phyloP scores from a whole-genome alignment of 2,113 vertebrate genomes.

The Procapra przewalskii region DNA sequence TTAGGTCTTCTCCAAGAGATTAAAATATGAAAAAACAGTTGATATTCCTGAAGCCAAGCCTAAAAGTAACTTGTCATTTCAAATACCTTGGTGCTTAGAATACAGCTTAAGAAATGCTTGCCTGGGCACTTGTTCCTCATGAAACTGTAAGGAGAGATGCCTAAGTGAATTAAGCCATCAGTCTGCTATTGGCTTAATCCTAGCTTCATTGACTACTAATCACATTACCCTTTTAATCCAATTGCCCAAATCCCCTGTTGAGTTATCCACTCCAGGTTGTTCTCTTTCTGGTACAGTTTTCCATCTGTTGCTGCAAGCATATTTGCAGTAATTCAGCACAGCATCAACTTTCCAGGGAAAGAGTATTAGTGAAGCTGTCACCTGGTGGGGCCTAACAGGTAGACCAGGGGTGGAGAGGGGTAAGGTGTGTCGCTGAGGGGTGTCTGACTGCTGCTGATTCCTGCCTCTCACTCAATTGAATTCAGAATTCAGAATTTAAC shows the following conservation, averaged over 20 bases:
- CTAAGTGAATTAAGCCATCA: fast-evolving
- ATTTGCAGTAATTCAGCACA: not conserved
- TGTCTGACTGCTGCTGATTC: not conserved
- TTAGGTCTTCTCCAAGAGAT: not conserved
- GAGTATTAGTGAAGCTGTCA: not conserved
- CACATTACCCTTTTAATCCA: not conserved
- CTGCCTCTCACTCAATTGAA: not conserved
- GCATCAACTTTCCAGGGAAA: not conserved
- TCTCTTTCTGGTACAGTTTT: not conserved
- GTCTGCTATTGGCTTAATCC: not conserved
- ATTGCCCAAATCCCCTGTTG: not conserved
- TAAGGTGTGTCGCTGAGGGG: not conserved
- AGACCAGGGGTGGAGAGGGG: fast-evolving
- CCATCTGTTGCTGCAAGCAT: not conserved
- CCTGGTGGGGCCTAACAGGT: fast-evolving
- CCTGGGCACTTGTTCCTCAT: not conserved
- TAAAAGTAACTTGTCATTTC: not conserved
- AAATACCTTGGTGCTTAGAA: not conserved
- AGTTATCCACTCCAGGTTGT: not conserved
- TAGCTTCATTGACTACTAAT: not conserved
- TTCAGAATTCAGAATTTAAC: not conserved
- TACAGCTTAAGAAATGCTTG: not conserved
- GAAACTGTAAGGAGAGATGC: no score
- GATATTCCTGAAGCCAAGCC: not conserved
- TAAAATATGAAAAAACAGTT: not conserved